phyloP scores from a whole-genome alignment of 2,797 vertebrate species.

The Pteropus rufus region DNA sequence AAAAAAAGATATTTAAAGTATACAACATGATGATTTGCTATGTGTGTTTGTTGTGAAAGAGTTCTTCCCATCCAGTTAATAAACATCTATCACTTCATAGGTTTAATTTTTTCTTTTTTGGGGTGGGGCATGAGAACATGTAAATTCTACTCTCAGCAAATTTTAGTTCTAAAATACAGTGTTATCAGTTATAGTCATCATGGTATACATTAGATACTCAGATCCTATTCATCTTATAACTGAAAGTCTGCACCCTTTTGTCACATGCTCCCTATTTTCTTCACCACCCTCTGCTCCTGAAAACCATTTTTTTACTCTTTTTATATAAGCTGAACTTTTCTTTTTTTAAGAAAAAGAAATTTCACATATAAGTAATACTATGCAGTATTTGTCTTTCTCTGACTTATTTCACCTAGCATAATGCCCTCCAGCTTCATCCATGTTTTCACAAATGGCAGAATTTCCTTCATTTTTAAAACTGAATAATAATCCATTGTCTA shows the following conservation, averaged over 20 bases:
- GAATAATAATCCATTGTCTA: background rate
- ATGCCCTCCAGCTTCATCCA: background rate
- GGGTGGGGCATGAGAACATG: background rate
- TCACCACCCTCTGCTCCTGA: background rate
- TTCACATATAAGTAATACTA: background rate
- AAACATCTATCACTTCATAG: background rate
- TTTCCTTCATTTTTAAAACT: background rate
- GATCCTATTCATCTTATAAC: background rate
- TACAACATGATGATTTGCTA: background rate
- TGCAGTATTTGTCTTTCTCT: background rate
- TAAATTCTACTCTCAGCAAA: background rate
- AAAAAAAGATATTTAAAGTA: background rate
- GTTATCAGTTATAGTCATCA: background rate
- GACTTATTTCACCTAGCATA: background rate
- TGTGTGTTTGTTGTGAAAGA: background rate
- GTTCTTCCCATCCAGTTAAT: background rate
- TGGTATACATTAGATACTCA: background rate
- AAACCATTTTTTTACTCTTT: background rate
- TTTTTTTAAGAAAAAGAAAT: background rate
- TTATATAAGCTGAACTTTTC: background rate
- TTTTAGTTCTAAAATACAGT: background rate
- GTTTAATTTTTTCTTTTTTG: background rate
- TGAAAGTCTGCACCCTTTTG: background rate
- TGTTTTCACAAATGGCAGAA: background rate
- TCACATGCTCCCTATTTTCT: background rate